Conservation (phyloP, 2,888 invertebrate genomes). For the Aquatica leii region DNA sequence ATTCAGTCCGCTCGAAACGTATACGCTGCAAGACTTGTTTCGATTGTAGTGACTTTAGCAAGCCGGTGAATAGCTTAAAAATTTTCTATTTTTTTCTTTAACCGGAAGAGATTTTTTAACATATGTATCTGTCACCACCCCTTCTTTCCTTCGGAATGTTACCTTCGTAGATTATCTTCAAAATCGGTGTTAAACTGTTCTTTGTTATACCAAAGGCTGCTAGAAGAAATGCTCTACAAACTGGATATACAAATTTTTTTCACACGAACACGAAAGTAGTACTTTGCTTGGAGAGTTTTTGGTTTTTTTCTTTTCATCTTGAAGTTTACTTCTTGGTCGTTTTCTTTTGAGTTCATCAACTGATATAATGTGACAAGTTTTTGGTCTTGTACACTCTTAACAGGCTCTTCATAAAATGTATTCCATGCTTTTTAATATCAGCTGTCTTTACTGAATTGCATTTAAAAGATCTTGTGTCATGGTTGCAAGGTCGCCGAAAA, state of each 20-base stretch:
- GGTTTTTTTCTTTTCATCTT: conserved; percentile 5
- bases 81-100: conserved; percentile 17
- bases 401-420: conserved; percentile 9
- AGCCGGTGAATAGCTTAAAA: conserved; percentile 14
- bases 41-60: conserved; percentile 18
- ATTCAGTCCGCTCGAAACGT: conserved; percentile 17
- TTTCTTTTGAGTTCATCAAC: conserved; percentile 19
- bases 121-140: conserved; percentile 17
- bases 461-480: conserved; percentile 24
- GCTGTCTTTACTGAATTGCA: no score
- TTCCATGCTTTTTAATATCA: conserved; percentile 5
- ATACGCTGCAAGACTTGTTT: conserved; percentile 16
- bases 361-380: conserved; percentile 19
- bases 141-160: conserved; percentile 15
- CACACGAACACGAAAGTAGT: conserved; percentile 17
- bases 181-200: conserved; percentile 10
- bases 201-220: no score
- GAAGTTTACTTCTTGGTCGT: background rate
- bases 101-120: background rate
- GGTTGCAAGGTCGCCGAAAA: no score
- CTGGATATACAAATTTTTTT: conserved; percentile 17
- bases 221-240: conserved; percentile 17
- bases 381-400: conserved; percentile 21
- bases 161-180: conserved; percentile 12
- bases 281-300: conserved; percentile 15